Percentiles rank a stretch among this genome's conserved stretches.
Evolutionary conservation across 2,888 invertebrate species (phyloP).

Genomic region (Scaptomyza parva): DNA sequence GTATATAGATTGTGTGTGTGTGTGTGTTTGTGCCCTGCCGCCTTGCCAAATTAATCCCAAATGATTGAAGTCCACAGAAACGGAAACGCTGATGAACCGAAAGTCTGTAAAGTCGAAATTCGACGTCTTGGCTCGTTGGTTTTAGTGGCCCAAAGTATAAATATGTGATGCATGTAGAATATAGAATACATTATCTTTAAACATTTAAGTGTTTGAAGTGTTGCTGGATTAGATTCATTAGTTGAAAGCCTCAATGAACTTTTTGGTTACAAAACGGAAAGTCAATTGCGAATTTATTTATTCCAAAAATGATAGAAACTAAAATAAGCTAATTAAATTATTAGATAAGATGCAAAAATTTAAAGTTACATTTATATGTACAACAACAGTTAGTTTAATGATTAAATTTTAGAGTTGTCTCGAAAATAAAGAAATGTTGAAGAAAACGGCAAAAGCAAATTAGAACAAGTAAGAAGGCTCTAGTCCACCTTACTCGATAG

Average conservation of each 20-base stretch:
- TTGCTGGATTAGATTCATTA: conserved; percentile 3
- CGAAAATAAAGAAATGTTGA: no score
- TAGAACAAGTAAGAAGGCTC: no score
- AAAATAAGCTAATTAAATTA: no score
- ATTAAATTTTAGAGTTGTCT: no score
- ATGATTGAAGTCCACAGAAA: conserved; percentile 71
- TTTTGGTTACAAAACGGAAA: no score
- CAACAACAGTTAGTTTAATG: no score
- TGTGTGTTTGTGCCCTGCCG: conserved; percentile 11
- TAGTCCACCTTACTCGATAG: no score
- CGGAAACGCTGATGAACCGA: conserved; percentile 52
- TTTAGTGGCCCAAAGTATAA: conserved; percentile 37
- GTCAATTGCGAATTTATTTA: no score
- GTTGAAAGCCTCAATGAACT: not conserved
- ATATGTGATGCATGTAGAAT: conserved; percentile 27
- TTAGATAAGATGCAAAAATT: no score
- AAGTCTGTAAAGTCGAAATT: conserved; percentile 49
- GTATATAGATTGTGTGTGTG: conserved; percentile 15
- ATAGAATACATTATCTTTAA: not conserved
- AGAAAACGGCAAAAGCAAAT: no score
- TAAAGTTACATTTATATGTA: no score
- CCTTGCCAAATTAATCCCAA: conserved; percentile 74
- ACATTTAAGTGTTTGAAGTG: conserved; percentile 17
- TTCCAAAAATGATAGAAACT: no score
- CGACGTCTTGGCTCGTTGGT: conserved; percentile 55